Evolutionary conservation across 2,888 invertebrate species (phyloP).

Genomic region (Lasioglossum morio): DNA sequence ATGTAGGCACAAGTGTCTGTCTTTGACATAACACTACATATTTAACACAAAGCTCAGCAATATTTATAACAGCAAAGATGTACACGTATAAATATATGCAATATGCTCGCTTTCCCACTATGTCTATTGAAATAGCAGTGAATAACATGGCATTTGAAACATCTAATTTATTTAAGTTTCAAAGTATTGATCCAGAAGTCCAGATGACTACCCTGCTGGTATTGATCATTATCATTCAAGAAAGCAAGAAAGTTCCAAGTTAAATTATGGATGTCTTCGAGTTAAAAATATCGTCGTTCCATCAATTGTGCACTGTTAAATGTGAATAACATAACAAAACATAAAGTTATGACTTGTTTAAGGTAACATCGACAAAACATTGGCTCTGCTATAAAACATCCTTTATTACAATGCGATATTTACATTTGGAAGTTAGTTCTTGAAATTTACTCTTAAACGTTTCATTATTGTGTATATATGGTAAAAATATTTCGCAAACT

Average conservation of each 20-base stretch:
- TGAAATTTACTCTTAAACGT: constrained; percentile 5
- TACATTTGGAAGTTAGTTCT: constrained; percentile 11
- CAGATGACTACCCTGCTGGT: not conserved
- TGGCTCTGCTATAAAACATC: not conserved
- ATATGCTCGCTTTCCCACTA: not conserved
- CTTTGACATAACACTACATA: not conserved
- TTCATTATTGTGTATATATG: not conserved
- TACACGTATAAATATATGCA: not conserved
- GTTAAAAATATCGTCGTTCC: not conserved
- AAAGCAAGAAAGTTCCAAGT: not conserved
- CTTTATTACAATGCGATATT: constrained; percentile 40
- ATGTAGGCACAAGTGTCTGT: not conserved
- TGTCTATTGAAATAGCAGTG: not conserved
- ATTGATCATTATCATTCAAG: not conserved
- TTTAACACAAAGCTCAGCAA: not conserved
- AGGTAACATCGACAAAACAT: not conserved
- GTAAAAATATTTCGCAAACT: not conserved
- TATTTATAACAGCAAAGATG: not conserved
- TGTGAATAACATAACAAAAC: not conserved
- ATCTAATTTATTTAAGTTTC: constrained; percentile 10
- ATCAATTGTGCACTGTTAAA: not conserved
- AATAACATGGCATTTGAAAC: not conserved
- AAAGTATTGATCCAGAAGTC: constrained; percentile 10
- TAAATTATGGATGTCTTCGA: not conserved
- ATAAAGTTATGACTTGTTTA: not conserved